phyloP scores from a whole-genome alignment of 64 coral and sea anemone species.

The Stylophora pistillata region DNA sequence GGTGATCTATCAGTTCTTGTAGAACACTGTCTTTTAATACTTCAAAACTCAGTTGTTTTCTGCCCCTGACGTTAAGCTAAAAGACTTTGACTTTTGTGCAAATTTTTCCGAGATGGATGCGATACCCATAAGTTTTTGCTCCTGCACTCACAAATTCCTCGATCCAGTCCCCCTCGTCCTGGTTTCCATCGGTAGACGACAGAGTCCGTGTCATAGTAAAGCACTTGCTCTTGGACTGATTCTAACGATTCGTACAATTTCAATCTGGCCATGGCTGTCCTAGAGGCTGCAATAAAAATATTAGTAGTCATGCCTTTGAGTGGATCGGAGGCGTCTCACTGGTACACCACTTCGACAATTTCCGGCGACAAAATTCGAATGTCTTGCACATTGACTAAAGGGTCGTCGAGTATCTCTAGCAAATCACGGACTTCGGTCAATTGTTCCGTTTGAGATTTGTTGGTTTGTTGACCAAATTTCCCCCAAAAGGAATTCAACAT shows the following conservation, averaged over 20 bases:
- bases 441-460: neutral
- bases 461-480: constrained; percentile 1
- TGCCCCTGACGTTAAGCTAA: neutral
- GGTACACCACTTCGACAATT: constrained; percentile 1
- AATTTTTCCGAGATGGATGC: neutral
- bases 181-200: neutral
- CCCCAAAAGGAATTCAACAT: constrained; percentile 27
- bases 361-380: neutral
- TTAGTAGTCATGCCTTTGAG: neutral
- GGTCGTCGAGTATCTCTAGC: neutral
- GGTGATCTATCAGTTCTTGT: too few relatives aligned
- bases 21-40: neutral
- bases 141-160: constrained; percentile 25
- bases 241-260: neutral
- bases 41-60: neutral
- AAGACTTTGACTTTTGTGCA: neutral
- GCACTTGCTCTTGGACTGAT: neutral
- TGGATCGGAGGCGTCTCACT: neutral
- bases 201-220: constrained; percentile 44
- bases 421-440: neutral
- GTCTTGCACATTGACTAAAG: neutral
- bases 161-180: too few relatives aligned
- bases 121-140: constrained; percentile 12
- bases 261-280: constrained; percentile 17
- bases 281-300: constrained; percentile 24